These are phyloP conservation scores for Aurelia aurita DNA, from an alignment of 30 jellyfish, hydroid and myxozoan genomes.

Conservation along the genomic window DNA sequence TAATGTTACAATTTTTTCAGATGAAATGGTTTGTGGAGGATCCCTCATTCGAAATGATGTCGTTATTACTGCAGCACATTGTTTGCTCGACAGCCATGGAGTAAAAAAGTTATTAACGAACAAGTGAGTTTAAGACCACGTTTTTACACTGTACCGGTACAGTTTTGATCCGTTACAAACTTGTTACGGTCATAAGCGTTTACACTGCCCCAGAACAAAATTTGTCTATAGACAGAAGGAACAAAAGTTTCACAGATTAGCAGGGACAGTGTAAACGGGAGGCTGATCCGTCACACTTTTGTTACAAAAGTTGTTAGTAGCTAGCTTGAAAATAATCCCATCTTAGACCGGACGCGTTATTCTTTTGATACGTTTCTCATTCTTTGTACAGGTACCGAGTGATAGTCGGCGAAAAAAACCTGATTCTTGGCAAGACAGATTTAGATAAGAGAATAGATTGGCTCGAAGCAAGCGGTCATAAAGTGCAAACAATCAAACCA, in stretches of 20 bases:
- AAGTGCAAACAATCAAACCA: background rate
- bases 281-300: too few relatives aligned
- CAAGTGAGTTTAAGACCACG: background rate
- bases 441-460: background rate
- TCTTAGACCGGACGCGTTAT: too few relatives aligned
- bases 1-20: background rate
- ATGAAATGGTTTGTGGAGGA: conserved; percentile 51
- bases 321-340: too few relatives aligned
- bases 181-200: too few relatives aligned
- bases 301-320: too few relatives aligned
- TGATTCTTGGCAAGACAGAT: background rate
- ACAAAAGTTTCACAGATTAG: too few relatives aligned
- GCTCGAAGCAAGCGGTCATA: conserved; percentile 9
- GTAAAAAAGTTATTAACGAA: background rate
- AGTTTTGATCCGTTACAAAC: too few relatives aligned
- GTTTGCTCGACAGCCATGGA: conserved; percentile 27
- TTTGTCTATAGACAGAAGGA: too few relatives aligned
- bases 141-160: too few relatives aligned
- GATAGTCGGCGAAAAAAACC: conserved; percentile 13
- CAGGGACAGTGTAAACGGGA: too few relatives aligned
- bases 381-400: conserved; percentile 38
- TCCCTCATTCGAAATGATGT: conserved; percentile 38
- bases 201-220: too few relatives aligned
- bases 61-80: conserved; percentile 75
- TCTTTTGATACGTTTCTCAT: background rate